Percentiles rank a stretch among this genome's conserved stretches.
These are phyloP conservation scores for Pediacus dermestoides DNA, from an alignment of 2,888 invertebrate genomes.

Conservation along the genomic window DNA sequence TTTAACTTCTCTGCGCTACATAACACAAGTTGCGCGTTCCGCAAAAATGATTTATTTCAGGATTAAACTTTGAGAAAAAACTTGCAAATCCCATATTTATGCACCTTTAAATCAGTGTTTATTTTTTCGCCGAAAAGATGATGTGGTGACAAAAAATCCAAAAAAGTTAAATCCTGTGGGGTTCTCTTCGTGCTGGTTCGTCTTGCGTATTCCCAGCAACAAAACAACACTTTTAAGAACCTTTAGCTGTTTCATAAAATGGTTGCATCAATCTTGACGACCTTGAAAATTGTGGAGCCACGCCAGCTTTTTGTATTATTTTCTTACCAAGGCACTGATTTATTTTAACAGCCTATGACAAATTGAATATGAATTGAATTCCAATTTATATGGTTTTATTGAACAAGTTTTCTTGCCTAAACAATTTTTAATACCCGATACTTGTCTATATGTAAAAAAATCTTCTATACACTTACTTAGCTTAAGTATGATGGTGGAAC, in stretches of 20 bases:
- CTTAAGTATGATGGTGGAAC: no score
- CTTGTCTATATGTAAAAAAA: no score
- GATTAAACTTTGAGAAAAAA: no score
- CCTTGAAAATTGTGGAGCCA: conserved; percentile 19
- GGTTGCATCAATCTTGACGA: conserved; percentile 14
- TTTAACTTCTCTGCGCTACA: no score
- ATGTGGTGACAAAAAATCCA: conserved; percentile 1
- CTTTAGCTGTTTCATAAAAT: conserved; percentile 1
- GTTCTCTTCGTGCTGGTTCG: no score
- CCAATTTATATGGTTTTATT: conserved; percentile 3
- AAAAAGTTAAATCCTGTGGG: neutral
- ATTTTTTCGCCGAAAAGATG: conserved; percentile 5
- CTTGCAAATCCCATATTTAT: no score
- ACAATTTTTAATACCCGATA: no score
- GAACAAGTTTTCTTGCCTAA: neutral
- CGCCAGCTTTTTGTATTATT: conserved; percentile 15
- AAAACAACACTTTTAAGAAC: conserved; percentile 1
- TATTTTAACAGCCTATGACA: conserved; percentile 20
- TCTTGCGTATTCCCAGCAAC: no score
- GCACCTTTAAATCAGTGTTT: no score
- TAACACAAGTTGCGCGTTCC: no score
- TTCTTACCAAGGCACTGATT: conserved; percentile 15
- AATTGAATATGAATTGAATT: conserved; percentile 16
- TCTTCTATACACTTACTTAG: no score
- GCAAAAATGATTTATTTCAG: no score